Percentiles rank a stretch among this genome's conserved stretches.
Conservation (phyloP, 2,797 vertebrate genomes). For the Diceros bicornis region DNA sequence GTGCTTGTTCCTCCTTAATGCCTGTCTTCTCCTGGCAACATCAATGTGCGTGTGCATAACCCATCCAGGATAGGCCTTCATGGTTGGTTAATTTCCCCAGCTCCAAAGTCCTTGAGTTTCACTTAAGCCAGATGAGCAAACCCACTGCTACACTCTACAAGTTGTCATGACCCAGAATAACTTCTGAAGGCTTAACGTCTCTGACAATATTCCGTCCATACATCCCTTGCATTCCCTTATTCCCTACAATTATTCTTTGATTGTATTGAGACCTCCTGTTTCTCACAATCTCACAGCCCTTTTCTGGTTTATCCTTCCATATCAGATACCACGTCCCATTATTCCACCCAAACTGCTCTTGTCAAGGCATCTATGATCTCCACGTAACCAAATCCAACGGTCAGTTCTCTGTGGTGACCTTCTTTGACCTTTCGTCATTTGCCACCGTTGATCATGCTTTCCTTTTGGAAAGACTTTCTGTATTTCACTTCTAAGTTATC, state of each 20-base stretch:
- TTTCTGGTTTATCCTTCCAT: not conserved
- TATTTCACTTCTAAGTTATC: not conserved
- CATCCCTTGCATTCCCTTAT: too few relatives aligned
- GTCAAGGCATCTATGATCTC: fast-evolving
- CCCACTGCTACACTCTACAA: fast-evolving
- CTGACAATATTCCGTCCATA: not conserved
- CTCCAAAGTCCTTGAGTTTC: not conserved
- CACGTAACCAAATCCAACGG: not conserved
- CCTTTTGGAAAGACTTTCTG: not conserved
- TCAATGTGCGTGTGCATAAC: fast-evolving
- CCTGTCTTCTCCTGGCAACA: not conserved
- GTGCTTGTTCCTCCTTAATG: not conserved
- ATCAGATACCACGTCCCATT: not conserved
- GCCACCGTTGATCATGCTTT: not conserved
- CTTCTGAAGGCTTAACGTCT: not conserved
- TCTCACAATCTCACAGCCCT: too few relatives aligned
- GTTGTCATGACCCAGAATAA: not conserved
- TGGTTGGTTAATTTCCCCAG: not conserved
- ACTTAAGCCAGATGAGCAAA: not conserved
- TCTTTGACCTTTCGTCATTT: not conserved
- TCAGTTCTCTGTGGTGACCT: not conserved
- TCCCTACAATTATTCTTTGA: not conserved
- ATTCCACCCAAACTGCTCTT: not conserved
- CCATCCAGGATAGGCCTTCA: not conserved
- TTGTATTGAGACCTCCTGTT: not conserved